Percentiles rank a stretch among this genome's conserved stretches.
phyloP scores from a whole-genome alignment of 2,888 invertebrate species.

The Ditula angustiorana region DNA sequence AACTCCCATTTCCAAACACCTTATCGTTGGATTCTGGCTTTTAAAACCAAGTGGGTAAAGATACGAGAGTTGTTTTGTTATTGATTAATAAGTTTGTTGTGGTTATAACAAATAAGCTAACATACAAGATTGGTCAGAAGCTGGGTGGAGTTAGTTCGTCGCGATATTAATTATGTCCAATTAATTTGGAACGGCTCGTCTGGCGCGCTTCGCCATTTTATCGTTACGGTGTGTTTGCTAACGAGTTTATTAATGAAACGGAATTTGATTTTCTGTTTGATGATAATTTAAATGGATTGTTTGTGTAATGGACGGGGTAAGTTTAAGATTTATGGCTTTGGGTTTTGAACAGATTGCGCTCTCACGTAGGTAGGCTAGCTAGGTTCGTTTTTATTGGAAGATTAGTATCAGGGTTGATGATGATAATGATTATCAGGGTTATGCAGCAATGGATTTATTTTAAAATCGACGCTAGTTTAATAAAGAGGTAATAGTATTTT shows the following conservation, averaged over 20 bases:
- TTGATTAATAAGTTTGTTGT: conserved; percentile 40
- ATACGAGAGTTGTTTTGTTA: conserved; percentile 20
- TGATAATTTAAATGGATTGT: conserved; percentile 11
- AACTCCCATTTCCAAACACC: conserved; percentile 51
- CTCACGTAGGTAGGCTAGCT: too few relatives aligned
- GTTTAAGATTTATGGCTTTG: neutral
- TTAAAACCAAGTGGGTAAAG: conserved; percentile 44
- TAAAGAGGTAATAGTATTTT: too few relatives aligned
- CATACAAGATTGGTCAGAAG: conserved; percentile 72
- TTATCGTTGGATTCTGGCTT: conserved; percentile 47
- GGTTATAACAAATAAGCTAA: conserved; percentile 70
- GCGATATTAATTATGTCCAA: conserved; percentile 84
- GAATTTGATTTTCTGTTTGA: conserved; percentile 24
- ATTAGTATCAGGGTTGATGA: too few relatives aligned
- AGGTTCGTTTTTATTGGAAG: too few relatives aligned
- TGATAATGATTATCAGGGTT: too few relatives aligned
- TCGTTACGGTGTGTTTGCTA: conserved; percentile 59
- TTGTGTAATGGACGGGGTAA: too few relatives aligned
- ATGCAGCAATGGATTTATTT: too few relatives aligned
- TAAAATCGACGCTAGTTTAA: too few relatives aligned
- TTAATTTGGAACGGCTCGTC: conserved; percentile 77
- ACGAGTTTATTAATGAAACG: conserved; percentile 45
- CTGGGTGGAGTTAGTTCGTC: conserved; percentile 78
- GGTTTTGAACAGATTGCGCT: neutral
- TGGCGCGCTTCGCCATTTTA: conserved; percentile 67